Base-by-base conservation (phyloP, 1,140 invertebrate genomes). In the Cyclina sinensis region DNA sequence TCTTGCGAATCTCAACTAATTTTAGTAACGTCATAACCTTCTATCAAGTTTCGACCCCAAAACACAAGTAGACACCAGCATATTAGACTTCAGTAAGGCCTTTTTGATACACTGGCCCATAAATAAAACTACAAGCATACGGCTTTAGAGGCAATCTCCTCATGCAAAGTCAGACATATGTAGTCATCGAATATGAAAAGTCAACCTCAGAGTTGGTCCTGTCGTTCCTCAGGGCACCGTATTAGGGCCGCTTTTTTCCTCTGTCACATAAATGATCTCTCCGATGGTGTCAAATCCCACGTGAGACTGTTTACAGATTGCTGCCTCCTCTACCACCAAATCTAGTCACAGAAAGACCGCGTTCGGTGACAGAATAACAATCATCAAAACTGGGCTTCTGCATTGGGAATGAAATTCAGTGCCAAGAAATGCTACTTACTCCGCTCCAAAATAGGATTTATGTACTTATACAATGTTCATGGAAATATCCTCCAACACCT, bases 241-340 rank as follows among this genome's bases (percentile, higher is more conserved):
- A 14, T 3, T 65, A 21, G 59, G 59, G 11, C 59, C 82, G 16
- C 12, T 54, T 65, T 85, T 21, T 85, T 85, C 46, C 79, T 90
- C 14, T 59, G 80, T 27, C 84, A 90, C 76, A 88, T 90, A 24
- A 87, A 90, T 39, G 89, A 91, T 79, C 59, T 90, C 18, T 89
- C 81, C 35, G 85, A 79, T 11, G 27, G 3, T 7, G 90, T 88
- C 30, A 78, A 85, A 32, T 91, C 88, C n/a, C 32, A 16, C 37
- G 57, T 73, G 16, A 39, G 90, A 51, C 85, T 91, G 21, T 90
- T 91, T 70, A 84, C 84, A 0, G 89, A 91, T 32, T 59, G 85
- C 62, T 78, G 80, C 39, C 74, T 89, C 18, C 54, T 85, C 24
- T 89, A 89, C 54, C 21, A 59, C 11, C 11, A 68, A 0, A 89